Base-by-base conservation (phyloP, 2,888 invertebrate genomes). In the Notocelia uddmanniana region DNA sequence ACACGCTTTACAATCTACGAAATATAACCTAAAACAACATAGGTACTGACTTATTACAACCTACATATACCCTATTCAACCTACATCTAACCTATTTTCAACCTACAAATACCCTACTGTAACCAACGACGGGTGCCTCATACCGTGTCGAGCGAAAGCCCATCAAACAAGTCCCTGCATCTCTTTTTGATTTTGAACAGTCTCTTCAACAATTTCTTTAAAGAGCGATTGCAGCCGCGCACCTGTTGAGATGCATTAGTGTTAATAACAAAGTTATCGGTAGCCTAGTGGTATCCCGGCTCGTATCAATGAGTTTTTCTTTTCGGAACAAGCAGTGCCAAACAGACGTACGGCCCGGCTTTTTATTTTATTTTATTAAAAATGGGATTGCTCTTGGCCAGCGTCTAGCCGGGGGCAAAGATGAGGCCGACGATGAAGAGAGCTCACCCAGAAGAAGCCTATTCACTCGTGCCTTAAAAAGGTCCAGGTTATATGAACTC, bases 71-170 rank as follows among this genome's bases (percentile, higher is more conserved):
- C 41, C 41, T 41, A 41, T n/a, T 45, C 41, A 45, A 45, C 41
- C 41, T 45, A 45, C 41, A 15, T 41, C 3, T 41, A 15, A 41
- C 41, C 3, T 41, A 41, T 41, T 41, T 41, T 2, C 26, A 31
- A 57, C 31, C 31, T 31, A 57, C 31, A 13, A 8, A 1, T 55
- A 55, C 15, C 26, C 21, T 45, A 45, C 41, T 15, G 5, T 13
- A 52, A 52, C 55, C 55, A 26, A 55, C 55, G n/a, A 26, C 0
- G 8, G 6, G 31, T 11, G 19, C 8, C n/a, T 77, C 85, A 85
- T 92, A 92, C 92, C 92, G 92, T 91, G 79, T 91, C 90, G 76
- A 86, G 84, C 74, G 91, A 81, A 81, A 91, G 89, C 77, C 80
- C 79, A 74, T 67, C 77, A 79, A 80, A 76, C 64, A 87, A 82